Percentiles rank a stretch among this genome's conserved stretches.
These are phyloP conservation scores for Globodera ellingtonae DNA, from an alignment of 1,140 invertebrate genomes.

Conservation along the genomic window DNA sequence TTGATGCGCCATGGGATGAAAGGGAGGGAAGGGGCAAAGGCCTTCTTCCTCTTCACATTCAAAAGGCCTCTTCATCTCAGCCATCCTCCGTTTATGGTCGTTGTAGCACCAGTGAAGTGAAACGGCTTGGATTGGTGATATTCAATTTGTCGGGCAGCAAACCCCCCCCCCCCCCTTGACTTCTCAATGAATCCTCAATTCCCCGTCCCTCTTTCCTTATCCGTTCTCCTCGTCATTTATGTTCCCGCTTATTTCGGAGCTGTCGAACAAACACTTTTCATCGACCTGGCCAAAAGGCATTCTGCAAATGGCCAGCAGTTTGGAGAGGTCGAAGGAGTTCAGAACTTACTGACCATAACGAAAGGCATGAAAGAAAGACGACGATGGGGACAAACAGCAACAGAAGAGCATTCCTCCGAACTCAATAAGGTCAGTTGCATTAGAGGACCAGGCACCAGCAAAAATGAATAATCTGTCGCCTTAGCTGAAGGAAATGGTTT, in stretches of 20 bases:
- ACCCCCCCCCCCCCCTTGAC: background rate
- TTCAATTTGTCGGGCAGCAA: too few species aligned
- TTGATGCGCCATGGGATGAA: background rate
- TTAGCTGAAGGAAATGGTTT: conserved; percentile 38
- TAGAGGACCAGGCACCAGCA: background rate
- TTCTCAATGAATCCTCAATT: background rate
- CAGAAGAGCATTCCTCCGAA: background rate
- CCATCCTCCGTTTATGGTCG: too few species aligned
- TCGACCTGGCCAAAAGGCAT: conserved; percentile 12
- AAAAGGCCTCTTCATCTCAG: background rate
- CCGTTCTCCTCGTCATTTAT: background rate
- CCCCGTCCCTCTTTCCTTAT: background rate
- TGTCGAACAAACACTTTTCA: background rate
- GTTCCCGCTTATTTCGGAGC: background rate
- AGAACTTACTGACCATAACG: conserved; percentile 8
- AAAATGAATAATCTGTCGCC: background rate
- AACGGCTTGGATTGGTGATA: too few species aligned
- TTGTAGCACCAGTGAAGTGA: too few species aligned
- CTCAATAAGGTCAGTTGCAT: background rate
- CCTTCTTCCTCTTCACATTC: background rate
- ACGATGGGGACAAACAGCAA: background rate
- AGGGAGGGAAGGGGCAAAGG: background rate
- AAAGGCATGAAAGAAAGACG: background rate
- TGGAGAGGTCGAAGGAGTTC: conserved; percentile 10
- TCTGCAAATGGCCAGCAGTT: background rate